Base-by-base conservation (phyloP, 2,888 invertebrate species). In the Sicus ferrugineus region DNA sequence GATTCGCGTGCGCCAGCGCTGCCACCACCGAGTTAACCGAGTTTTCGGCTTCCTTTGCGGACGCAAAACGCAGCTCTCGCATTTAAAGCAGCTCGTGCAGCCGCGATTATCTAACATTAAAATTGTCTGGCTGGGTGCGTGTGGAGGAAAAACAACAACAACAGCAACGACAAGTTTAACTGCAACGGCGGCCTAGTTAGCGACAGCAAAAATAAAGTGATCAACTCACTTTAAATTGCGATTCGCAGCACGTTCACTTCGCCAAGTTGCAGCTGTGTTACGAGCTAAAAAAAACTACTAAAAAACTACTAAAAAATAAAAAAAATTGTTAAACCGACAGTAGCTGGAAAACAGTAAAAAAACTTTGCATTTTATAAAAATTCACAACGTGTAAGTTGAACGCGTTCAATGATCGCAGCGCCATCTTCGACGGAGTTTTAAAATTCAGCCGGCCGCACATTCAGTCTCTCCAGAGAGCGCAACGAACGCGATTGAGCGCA, bases 331-430 rank as follows among this genome's bases (percentile, higher is more conserved):
- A n/a, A 48, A 62, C 48, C 28, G 50, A 50, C 30, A 58, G 26
- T 23, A 21, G 67, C 68, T n/a, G 4, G 16, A 42, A 59, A 58
- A 69, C n/a, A n/a, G n/a, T n/a, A 46, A 62, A 71, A 52, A 70
- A 75, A 78, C 76, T 42, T 42, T 16, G 42, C 4, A n/a, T 42
- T 42, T 42, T n/a, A n/a, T 42, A n/a, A 28, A 56, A 16, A 19
- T 56, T n/a, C 26, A 48, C 62, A 62, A 59, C 28, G 46, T 14
- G 9, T 11, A 28, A 23, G 28, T 21, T 7, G 26, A 54, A 78
- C 54, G 28, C 79, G 78, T 79, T 80, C 79, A 79, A 78, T 78
- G 80, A 79, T 76, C 76, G 79, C 68, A 69, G 72, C 65, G 66
- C 69, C 42, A 59, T 70, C 69, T 7, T n/a, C 66, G 30, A 58